phyloP scores from a whole-genome alignment of 2,797 vertebrate species.

The Calcarius lapponicus region DNA sequence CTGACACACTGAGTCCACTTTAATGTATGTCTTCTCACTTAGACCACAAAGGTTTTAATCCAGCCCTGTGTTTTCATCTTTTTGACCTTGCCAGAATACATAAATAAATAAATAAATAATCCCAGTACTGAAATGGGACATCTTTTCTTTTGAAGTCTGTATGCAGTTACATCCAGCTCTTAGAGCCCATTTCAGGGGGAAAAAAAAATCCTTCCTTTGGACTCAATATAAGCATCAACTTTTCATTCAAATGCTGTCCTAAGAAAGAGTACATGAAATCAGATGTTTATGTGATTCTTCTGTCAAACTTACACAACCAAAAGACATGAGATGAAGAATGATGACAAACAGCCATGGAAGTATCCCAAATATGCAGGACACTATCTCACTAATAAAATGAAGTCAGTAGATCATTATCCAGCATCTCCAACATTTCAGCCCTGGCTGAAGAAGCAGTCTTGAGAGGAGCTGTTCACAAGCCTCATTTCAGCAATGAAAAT shows the following conservation, averaged over 20 bases:
- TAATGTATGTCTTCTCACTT: background rate
- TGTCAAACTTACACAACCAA: background rate
- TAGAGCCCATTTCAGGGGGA: background rate
- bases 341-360: background rate
- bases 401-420: background rate
- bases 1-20: fast-evolving
- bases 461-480: background rate
- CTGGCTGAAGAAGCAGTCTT: background rate
- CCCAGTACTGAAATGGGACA: background rate
- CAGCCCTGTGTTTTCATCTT: background rate
- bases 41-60: background rate
- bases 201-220: background rate
- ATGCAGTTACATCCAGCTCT: background rate
- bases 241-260: background rate
- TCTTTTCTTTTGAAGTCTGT: background rate
- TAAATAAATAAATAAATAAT: background rate
- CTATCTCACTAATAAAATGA: background rate
- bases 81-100: background rate
- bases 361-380: background rate
- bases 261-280: background rate
- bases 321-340: background rate
- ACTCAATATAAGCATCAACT: background rate
- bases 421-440: background rate
- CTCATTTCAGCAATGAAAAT: background rate
- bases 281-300: background rate